phyloP scores from a whole-genome alignment of 2,113 vertebrate species.

The Leucosticte australis region DNA sequence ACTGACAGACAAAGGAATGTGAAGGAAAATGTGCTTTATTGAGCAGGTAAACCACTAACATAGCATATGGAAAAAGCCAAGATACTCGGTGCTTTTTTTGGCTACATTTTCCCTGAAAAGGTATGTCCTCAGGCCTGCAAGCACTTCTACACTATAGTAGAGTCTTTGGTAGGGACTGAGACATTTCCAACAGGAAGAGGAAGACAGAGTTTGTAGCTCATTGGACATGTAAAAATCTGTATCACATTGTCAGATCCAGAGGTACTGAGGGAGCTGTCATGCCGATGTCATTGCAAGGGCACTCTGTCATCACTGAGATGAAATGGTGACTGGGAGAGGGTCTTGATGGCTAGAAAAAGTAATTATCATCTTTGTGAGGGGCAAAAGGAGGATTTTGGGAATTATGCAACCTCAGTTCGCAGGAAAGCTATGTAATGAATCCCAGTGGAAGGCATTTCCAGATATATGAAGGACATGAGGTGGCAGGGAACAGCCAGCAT shows the following conservation, averaged over 20 bases:
- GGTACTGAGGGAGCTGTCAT: background rate
- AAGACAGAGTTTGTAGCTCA: background rate
- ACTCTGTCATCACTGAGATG: background rate
- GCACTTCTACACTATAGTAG: background rate
- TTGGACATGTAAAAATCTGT: rapidly evolving
- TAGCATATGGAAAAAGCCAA: background rate
- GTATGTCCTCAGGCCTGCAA: background rate
- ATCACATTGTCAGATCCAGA: background rate
- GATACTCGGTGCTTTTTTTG: rapidly evolving
- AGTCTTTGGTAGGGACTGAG: background rate
- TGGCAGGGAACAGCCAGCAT: background rate
- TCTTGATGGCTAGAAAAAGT: background rate
- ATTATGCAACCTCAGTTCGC: background rate
- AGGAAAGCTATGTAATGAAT: background rate
- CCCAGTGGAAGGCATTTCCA: background rate
- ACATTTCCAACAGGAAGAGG: background rate
- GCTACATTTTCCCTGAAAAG: background rate
- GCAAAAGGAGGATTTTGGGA: background rate
- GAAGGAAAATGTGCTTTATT: background rate
- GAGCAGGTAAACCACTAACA: background rate
- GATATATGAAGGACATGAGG: background rate
- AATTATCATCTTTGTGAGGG: background rate
- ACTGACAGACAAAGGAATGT: background rate
- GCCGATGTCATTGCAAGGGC: background rate
- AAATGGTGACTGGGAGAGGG: background rate